These are phyloP conservation scores for Theristicus caerulescens DNA, from an alignment of 2,113 vertebrate species.

Conservation along the genomic window DNA sequence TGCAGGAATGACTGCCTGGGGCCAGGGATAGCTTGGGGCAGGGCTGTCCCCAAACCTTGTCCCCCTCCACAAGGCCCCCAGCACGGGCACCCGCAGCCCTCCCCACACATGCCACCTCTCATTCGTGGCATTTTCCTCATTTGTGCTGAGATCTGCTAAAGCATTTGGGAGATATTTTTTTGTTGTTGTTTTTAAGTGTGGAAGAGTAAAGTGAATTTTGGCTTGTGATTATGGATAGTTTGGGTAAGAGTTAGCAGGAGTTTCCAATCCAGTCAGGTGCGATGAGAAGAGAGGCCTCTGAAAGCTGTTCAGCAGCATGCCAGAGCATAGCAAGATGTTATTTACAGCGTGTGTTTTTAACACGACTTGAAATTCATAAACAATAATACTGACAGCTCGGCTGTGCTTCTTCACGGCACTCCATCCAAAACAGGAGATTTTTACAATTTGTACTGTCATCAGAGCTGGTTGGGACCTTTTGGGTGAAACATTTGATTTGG, in stretches of 20 bases:
- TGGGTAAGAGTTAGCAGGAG: not conserved
- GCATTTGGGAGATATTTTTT: not conserved
- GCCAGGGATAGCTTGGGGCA: not conserved
- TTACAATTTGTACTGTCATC: not conserved
- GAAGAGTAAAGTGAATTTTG: not conserved
- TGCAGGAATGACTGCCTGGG: not conserved
- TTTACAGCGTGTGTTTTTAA: not conserved
- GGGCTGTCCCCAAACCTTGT: not conserved
- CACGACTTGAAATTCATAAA: not conserved
- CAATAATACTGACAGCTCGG: not conserved
- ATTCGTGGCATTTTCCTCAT: not conserved
- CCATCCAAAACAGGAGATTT: not conserved
- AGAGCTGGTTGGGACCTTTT: not conserved
- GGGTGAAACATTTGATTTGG: not conserved
- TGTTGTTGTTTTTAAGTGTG: not conserved
- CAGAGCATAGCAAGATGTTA: not conserved
- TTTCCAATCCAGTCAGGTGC: not conserved
- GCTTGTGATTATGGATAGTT: not conserved
- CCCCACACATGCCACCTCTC: not conserved
- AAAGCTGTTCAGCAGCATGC: slow-evolving; percentile 25
- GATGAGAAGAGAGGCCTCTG: not conserved
- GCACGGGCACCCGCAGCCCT: not conserved
- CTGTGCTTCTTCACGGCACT: not conserved
- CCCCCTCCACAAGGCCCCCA: not conserved
- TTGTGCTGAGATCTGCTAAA: not conserved